Evolutionary conservation across 2,888 invertebrate genomes (phyloP).

Genomic region (Agrotis puta): DNA sequence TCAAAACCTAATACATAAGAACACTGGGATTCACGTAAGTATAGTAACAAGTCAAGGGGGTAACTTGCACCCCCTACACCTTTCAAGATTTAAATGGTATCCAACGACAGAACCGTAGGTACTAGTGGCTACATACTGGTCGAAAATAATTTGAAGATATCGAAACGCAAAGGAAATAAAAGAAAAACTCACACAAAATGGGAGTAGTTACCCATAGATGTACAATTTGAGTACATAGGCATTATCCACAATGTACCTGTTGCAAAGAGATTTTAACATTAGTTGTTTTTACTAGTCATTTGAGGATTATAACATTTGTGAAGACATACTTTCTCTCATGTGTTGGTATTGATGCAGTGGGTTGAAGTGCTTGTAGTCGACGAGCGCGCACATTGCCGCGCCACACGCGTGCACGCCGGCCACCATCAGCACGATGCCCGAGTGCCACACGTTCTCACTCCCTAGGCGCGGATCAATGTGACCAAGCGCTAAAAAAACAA

Average conservation of each 20-base stretch:
- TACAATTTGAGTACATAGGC: conserved; percentile 86
- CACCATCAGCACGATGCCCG: conserved; percentile 75
- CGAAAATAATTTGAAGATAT: no score
- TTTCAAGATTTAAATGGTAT: no score
- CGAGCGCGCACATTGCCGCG: conserved; percentile 79
- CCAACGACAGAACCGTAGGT: no score
- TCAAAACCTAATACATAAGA: no score
- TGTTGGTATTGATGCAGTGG: conserved; percentile 58
- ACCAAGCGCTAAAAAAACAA: conserved; percentile 77
- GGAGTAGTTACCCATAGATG: conserved; percentile 76
- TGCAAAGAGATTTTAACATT: conserved; percentile 29
- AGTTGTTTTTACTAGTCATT: not conserved
- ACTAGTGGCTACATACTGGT: no score
- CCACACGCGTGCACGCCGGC: conserved; percentile 74
- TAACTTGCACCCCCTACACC: no score
- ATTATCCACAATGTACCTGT: conserved; percentile 85
- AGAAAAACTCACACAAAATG: conserved; percentile 80
- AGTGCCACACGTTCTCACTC: conserved; percentile 85
- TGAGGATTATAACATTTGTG: not conserved
- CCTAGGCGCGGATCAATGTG: conserved; percentile 83
- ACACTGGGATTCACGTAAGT: no score
- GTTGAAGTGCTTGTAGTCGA: conserved; percentile 75
- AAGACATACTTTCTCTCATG: conserved; percentile 77
- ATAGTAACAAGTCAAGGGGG: no score
- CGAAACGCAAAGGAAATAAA: no score